Percentiles rank a stretch among this genome's conserved stretches.
Conservation (phyloP, 2,888 invertebrate species). For the Altica lythri region DNA sequence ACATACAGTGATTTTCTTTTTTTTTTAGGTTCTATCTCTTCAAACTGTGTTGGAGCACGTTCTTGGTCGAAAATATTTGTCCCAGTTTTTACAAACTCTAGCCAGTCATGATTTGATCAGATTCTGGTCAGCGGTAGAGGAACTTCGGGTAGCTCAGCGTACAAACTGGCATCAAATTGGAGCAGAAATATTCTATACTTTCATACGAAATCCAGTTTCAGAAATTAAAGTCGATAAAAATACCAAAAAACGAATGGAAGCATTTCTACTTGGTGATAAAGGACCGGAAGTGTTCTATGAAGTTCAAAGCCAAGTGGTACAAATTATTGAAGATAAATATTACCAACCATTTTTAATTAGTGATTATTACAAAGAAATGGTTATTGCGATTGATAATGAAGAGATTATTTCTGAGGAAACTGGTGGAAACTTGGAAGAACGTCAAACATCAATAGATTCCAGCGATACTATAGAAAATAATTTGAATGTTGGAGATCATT, state of each 20-base stretch:
- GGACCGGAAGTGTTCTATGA: conserved; percentile 88
- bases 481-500: conserved; percentile 77
- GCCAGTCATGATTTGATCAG: conserved; percentile 84
- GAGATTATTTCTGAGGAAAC: conserved; percentile 57
- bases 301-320: conserved; percentile 79
- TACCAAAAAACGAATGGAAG: conserved; percentile 82
- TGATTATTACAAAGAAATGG: conserved; percentile 78
- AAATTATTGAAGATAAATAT: conserved; percentile 82
- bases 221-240: conserved; percentile 83
- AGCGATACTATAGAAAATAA: conserved; percentile 59
- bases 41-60: conserved; percentile 77
- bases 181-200: conserved; percentile 90
- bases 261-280: conserved; percentile 83
- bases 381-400: conserved; percentile 68
- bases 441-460: conserved; percentile 63
- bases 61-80: conserved; percentile 78
- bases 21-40: conserved; percentile 69
- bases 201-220: conserved; percentile 79
- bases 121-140: conserved; percentile 86
- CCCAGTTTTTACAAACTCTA: conserved; percentile 80
- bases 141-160: conserved; percentile 75
- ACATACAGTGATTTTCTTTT: too few relatives aligned
- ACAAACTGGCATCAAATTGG: conserved; percentile 84
- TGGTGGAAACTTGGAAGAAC: conserved; percentile 58
- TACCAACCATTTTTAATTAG: conserved; percentile 88